Evolutionary conservation across 2,113 vertebrate species (phyloP), one percentile per base, ranked within the genome.

Genomic region (Nothobranchius kuhntae): DNA sequence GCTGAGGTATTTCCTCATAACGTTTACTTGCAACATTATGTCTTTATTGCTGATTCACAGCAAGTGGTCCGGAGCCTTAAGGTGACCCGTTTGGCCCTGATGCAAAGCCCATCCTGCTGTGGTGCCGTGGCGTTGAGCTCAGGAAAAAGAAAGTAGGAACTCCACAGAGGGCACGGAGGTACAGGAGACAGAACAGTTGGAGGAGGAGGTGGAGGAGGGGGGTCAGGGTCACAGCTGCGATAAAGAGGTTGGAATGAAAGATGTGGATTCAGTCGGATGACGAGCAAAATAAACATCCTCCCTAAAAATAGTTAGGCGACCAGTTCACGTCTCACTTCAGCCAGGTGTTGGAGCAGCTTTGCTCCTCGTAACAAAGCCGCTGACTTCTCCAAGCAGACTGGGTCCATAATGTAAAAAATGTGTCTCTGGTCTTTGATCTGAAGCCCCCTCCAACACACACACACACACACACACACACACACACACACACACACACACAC

Each of bases 161-260:
- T 14, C 66, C 54, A 61, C n/a, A 65, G 77, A 57, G 68, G 71
- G 68, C 44, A 1, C 58, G 63, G 86, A 86, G 86, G 75, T 60
- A 79, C 54, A 65, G 78, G 72, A 87, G 77, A 56, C 17, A 11
- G 73, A 77, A 17, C 7, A 50, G 72, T 58, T 7, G 59, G 59
- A 57, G 55, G 59, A 57, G 55, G 48, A 65, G 62, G 59, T 11
- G 26, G 62, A 64, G 65, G 56, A 77, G 54, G 52, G 75, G 59
- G 83, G 79, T 82, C 71, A 72, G 80, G 89, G 89, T 84, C 86
- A 73, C 89, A 89, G 86, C 84, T 89, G 88, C 50, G 69, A 87
- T 87, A 90, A 90, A 83, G 87, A 72, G 87, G 86, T 84, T 85
- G 80, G 62, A 48, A 77, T 80, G 89, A 89, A 83, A 88, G 83